phyloP scores from a whole-genome alignment of 1,140 invertebrate genomes.

The Lucilia sericata region DNA sequence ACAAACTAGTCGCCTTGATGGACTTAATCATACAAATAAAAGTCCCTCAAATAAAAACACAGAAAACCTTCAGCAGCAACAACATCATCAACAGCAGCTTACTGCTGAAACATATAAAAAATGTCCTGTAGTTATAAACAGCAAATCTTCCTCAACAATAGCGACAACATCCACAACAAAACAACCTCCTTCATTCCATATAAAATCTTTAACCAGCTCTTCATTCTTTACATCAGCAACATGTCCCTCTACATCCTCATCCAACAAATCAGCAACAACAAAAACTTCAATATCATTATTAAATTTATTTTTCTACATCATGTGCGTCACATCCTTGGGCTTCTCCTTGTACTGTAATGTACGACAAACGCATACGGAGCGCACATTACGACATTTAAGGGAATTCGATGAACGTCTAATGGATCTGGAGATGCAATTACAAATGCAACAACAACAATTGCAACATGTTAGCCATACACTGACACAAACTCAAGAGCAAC shows the following conservation, averaged over 20 bases:
- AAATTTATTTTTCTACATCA: slow-evolving; percentile 62
- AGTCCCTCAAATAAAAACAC: slow-evolving; percentile 42
- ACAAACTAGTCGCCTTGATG: slow-evolving; percentile 55
- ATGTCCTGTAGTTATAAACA: slow-evolving; percentile 17
- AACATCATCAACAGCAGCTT: not conserved
- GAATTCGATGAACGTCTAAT: slow-evolving; percentile 64
- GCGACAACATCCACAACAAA: slow-evolving; percentile 44
- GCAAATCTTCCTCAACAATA: not conserved
- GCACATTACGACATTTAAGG: slow-evolving; percentile 59
- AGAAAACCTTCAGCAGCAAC: slow-evolving; percentile 47
- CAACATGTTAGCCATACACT: slow-evolving; percentile 45
- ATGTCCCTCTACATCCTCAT: not conserved
- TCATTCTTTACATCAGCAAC: slow-evolving; percentile 19
- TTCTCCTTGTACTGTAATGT: slow-evolving; percentile 63
- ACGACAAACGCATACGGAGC: slow-evolving; percentile 62
- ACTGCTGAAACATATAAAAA: not conserved
- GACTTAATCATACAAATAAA: slow-evolving; percentile 46
- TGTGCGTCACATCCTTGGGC: slow-evolving; percentile 64
- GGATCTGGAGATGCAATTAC: slow-evolving; percentile 60
- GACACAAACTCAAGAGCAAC: slow-evolving; percentile 31
- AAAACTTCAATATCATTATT: slow-evolving; percentile 53
- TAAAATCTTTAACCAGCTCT: slow-evolving; percentile 26
- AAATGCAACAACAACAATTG: slow-evolving; percentile 47
- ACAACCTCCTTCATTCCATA: slow-evolving; percentile 38
- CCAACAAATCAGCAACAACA: not conserved